Evolutionary conservation across 2,113 vertebrate genomes (phyloP).

Genomic region (Heterotis niloticus): DNA sequence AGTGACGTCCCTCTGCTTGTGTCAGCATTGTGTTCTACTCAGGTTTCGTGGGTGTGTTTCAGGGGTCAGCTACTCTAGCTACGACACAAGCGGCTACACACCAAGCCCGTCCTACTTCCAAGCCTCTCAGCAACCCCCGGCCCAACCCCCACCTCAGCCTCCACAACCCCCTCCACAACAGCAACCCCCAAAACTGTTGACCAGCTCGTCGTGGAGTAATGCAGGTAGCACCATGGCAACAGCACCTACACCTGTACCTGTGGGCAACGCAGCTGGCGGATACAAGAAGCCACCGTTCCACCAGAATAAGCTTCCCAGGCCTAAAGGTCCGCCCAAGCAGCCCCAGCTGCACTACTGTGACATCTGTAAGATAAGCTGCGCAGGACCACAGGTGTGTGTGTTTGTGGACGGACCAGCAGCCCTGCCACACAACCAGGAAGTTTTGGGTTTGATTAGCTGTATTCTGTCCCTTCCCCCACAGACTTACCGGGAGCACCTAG

Average conservation of each 20-base stretch:
- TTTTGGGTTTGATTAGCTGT: background rate
- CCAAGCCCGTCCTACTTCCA: conserved; percentile 62
- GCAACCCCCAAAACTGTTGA: conserved; percentile 59
- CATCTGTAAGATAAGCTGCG: conserved; percentile 81
- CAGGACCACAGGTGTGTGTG: conserved; percentile 72
- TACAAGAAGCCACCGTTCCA: conserved; percentile 64
- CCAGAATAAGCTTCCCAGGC: conserved; percentile 62
- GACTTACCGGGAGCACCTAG: conserved; percentile 73
- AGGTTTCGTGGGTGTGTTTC: conserved; percentile 22
- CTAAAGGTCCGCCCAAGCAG: conserved; percentile 64
- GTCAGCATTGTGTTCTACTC: background rate
- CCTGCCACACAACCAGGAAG: background rate
- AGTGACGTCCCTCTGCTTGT: too few species aligned
- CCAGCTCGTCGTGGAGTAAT: conserved; percentile 61
- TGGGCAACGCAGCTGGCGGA: conserved; percentile 45
- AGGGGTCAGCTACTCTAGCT: conserved; percentile 65
- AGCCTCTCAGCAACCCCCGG: conserved; percentile 43
- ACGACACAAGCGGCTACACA: conserved; percentile 56
- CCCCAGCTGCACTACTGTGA: conserved; percentile 77
- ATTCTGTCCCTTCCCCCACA: conserved; percentile 39
- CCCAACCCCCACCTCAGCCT: conserved; percentile 40
- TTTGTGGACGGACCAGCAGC: too few species aligned
- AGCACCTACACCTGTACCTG: conserved; percentile 22
- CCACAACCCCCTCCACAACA: conserved; percentile 47
- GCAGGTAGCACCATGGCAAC: conserved; percentile 58